Evolutionary conservation across 2,888 invertebrate genomes (phyloP).

Genomic region (Netelia virgata): DNA sequence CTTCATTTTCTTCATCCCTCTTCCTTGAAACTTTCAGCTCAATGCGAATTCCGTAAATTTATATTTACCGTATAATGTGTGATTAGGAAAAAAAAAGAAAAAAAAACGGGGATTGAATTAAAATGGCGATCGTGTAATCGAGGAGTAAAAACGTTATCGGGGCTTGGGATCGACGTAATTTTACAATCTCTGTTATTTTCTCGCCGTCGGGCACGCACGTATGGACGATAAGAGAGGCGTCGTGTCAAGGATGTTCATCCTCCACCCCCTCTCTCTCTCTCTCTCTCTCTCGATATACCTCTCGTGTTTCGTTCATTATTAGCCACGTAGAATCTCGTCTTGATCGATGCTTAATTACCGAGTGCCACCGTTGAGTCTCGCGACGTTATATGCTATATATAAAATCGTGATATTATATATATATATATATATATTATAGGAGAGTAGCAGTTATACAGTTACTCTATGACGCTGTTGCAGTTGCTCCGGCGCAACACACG

Average conservation of each 20-base stretch:
- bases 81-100: neutral
- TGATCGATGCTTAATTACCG: slow-evolving; percentile 65
- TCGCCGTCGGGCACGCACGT: slow-evolving; percentile 26
- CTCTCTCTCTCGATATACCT: slow-evolving; percentile 21
- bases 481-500: slow-evolving; percentile 8
- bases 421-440: slow-evolving; percentile 6
- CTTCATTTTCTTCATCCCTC: slow-evolving; percentile 10
- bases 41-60: neutral
- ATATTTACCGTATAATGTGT: neutral
- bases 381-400: neutral
- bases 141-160: slow-evolving; percentile 15
- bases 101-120: neutral
- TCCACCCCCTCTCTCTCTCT: slow-evolving; percentile 1
- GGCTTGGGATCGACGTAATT: slow-evolving; percentile 18
- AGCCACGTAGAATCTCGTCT: slow-evolving; percentile 37
- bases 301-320: slow-evolving; percentile 46
- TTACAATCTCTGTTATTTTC: slow-evolving; percentile 24
- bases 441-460: slow-evolving; percentile 60
- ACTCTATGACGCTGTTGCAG: slow-evolving; percentile 35
- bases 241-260: slow-evolving; percentile 64
- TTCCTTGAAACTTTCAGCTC: neutral
- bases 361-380: slow-evolving; percentile 48
- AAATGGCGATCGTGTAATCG: neutral
- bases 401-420: neutral
- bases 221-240: slow-evolving; percentile 42